These are phyloP conservation scores for Neelides sp. DNA, from an alignment of 1,140 invertebrate genomes.

Conservation along the genomic window DNA sequence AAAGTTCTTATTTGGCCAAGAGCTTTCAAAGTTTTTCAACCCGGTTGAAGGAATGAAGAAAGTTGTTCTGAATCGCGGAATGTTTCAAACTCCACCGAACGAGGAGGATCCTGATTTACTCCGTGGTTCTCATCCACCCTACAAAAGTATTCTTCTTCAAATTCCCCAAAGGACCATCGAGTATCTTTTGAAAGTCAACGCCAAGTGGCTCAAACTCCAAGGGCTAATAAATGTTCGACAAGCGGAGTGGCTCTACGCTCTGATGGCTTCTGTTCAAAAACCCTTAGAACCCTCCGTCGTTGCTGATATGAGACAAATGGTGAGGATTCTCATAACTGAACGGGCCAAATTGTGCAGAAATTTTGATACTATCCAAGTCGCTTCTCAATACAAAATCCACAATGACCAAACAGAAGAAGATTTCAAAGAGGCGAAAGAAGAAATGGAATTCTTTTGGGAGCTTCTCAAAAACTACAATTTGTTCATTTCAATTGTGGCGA, in stretches of 20 bases:
- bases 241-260: conserved; percentile 24
- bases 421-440: not conserved
- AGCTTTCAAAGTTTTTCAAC: not conserved
- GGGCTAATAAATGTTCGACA: conserved; percentile 15
- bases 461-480: conserved; percentile 6
- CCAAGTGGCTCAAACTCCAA: conserved; percentile 18
- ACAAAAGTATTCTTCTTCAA: conserved; percentile 9
- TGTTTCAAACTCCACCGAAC: not conserved
- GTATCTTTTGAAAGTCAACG: conserved; percentile 14
- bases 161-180: conserved; percentile 12
- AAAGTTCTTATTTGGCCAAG: conserved; percentile 19
- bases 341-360: too few relatives aligned
- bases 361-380: not conserved
- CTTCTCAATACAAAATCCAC: not conserved
- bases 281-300: conserved; percentile 18
- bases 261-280: conserved; percentile 12
- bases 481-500: conserved; percentile 18
- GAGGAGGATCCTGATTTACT: not conserved
- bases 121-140: conserved; percentile 1
- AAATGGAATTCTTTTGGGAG: not conserved
- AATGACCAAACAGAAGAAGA: not conserved
- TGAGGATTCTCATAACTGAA: not conserved
- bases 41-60: not conserved
- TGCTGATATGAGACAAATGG: conserved; percentile 16
- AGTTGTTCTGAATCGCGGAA: not conserved